Percentiles rank a stretch among this genome's conserved stretches.
Evolutionary conservation across 2,797 vertebrate species (phyloP).

Genomic region (Pangasius sanitwongsei): DNA sequence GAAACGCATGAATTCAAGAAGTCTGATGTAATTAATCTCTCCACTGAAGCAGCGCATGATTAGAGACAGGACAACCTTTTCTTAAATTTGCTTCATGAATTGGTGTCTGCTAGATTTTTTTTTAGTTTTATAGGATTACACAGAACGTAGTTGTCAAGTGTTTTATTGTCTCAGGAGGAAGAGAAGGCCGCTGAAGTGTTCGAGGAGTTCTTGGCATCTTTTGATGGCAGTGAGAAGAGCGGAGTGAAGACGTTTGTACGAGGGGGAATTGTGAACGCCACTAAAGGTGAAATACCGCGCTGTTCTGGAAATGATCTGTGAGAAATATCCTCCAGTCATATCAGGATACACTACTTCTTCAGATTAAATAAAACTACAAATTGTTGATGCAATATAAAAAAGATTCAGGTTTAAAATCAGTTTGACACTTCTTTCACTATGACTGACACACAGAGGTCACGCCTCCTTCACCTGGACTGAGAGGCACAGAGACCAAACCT

Average conservation of each 20-base stretch:
- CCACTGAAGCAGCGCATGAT: not conserved
- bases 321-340: not conserved
- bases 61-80: not conserved
- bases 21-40: not conserved
- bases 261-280: constrained; percentile 81
- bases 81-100: not conserved
- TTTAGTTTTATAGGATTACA: too few species aligned
- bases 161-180: constrained; percentile 69
- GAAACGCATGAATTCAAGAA: not conserved
- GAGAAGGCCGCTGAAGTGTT: constrained; percentile 84
- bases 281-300: constrained; percentile 72
- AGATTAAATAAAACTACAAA: not conserved
- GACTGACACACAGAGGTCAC: not conserved
- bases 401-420: too few species aligned
- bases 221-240: constrained; percentile 75
- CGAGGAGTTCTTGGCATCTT: constrained; percentile 82
- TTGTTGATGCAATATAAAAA: not conserved
- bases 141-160: not conserved
- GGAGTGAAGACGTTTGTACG: constrained; percentile 80
- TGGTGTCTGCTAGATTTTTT: too few species aligned
- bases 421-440: not conserved
- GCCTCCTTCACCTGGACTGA: not conserved
- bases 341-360: not conserved
- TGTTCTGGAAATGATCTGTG: not conserved
- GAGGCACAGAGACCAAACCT: too few species aligned